These are phyloP conservation scores for Acanthosepion esculentum DNA, from an alignment of 2,888 invertebrate species.

Conservation along the genomic window DNA sequence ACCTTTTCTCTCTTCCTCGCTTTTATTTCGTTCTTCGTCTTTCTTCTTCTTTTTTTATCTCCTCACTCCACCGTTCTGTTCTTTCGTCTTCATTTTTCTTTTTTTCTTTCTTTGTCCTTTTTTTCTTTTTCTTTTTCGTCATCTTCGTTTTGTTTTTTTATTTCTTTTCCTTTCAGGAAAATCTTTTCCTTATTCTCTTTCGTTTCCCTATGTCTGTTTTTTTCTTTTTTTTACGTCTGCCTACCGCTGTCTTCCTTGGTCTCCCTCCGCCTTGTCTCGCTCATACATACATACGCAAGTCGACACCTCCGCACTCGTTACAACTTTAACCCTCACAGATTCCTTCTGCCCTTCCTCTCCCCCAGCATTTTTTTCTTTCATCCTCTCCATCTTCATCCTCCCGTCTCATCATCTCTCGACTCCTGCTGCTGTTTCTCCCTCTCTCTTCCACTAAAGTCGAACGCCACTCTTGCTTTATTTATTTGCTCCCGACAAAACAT, in stretches of 20 bases:
- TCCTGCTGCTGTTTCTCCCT: background rate
- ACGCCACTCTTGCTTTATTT: background rate
- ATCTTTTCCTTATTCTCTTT: too few relatives aligned
- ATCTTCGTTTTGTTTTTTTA: too few relatives aligned
- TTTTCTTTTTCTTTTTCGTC: too few relatives aligned
- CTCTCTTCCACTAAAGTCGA: background rate
- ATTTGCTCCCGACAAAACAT: background rate
- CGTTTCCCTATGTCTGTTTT: too few relatives aligned
- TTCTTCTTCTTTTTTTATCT: too few relatives aligned
- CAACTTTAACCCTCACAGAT: background rate
- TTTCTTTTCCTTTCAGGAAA: too few relatives aligned
- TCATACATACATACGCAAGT: background rate
- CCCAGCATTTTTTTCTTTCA: background rate
- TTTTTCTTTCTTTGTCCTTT: too few relatives aligned
- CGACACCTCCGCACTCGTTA: background rate
- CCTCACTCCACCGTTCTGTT: too few relatives aligned
- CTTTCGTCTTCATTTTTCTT: too few relatives aligned
- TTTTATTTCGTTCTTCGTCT: background rate
- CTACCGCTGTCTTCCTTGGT: background rate
- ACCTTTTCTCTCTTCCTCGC: too few relatives aligned
- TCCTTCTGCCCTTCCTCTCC: background rate
- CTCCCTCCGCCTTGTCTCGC: background rate
- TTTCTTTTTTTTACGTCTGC: too few relatives aligned
- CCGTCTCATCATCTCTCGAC: background rate
- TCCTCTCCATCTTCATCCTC: background rate